These are phyloP conservation scores for Papilio glaucus DNA, from an alignment of 1,140 invertebrate species.

Conservation along the genomic window DNA sequence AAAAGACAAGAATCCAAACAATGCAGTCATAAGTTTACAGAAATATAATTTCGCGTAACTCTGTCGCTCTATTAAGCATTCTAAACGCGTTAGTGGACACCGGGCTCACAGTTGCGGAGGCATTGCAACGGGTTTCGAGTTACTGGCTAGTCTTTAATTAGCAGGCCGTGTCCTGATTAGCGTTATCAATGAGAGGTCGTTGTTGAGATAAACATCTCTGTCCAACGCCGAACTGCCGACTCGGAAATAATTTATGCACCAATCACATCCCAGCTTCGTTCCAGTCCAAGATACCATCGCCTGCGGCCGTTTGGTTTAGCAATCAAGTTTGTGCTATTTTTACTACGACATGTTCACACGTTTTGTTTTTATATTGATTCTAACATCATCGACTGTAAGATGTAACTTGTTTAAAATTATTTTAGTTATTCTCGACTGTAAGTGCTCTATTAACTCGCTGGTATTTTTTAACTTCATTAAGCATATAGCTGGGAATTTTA, in stretches of 20 bases:
- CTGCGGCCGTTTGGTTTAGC: conserved; percentile 12
- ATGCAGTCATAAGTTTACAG: neutral
- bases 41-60: conserved; percentile 16
- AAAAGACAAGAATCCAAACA: neutral
- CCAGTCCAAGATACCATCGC: conserved; percentile 4
- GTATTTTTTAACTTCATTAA: too few species aligned
- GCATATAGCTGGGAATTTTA: too few species aligned
- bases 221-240: neutral
- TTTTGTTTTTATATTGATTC: conserved; percentile 23
- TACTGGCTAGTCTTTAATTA: conserved; percentile 54
- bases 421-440: neutral
- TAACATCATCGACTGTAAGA: neutral
- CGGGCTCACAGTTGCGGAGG: neutral
- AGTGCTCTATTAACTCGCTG: neutral
- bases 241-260: conserved; percentile 41
- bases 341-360: conserved; percentile 5
- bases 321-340: conserved; percentile 28
- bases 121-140: conserved; percentile 38
- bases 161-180: conserved; percentile 49
- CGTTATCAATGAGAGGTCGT: conserved; percentile 51
- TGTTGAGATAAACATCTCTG: conserved; percentile 40
- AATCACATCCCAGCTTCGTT: conserved; percentile 21
- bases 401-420: conserved; percentile 1
- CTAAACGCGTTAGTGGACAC: conserved; percentile 16
- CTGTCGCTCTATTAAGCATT: conserved; percentile 26